These are phyloP conservation scores for Porites australiensis DNA, from an alignment of 64 coral and sea anemone genomes.

Conservation along the genomic window DNA sequence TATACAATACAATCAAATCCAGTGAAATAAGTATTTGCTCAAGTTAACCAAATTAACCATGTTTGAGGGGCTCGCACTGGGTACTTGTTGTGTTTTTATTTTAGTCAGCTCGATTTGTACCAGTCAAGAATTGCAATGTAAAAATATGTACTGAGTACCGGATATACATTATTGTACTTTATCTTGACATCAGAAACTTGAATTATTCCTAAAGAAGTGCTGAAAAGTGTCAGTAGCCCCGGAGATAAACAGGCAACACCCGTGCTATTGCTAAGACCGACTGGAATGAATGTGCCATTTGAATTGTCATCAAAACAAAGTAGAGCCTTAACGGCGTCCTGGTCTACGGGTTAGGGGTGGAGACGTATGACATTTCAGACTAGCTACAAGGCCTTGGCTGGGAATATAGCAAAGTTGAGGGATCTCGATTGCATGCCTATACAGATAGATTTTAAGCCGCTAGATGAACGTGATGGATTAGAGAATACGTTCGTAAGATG, in stretches of 20 bases:
- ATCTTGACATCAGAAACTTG: background rate
- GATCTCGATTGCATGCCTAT: conserved; percentile 46
- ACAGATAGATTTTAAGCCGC: conserved; percentile 6
- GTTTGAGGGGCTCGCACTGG: too few species aligned
- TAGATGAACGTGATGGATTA: conserved; percentile 68
- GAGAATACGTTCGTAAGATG: conserved; percentile 23
- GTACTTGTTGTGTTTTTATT: too few species aligned
- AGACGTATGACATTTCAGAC: background rate
- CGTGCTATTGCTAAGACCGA: background rate
- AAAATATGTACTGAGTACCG: too few species aligned
- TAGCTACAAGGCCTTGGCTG: conserved; percentile 44
- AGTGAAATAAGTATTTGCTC: too few species aligned
- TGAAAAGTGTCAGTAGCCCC: conserved; percentile 17
- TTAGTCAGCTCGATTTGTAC: too few species aligned
- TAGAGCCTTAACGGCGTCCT: conserved; percentile 46
- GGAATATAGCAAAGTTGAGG: conserved; percentile 23
- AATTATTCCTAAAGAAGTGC: background rate
- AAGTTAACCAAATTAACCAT: too few species aligned
- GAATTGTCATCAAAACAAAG: conserved; percentile 18
- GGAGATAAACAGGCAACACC: conserved; percentile 9
- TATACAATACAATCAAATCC: too few species aligned
- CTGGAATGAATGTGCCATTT: conserved; percentile 47
- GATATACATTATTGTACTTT: background rate
- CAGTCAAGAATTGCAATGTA: too few species aligned
- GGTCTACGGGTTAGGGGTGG: conserved; percentile 1